Base-by-base conservation (phyloP, 2,888 invertebrate genomes). In the Xestia ashworthii region DNA sequence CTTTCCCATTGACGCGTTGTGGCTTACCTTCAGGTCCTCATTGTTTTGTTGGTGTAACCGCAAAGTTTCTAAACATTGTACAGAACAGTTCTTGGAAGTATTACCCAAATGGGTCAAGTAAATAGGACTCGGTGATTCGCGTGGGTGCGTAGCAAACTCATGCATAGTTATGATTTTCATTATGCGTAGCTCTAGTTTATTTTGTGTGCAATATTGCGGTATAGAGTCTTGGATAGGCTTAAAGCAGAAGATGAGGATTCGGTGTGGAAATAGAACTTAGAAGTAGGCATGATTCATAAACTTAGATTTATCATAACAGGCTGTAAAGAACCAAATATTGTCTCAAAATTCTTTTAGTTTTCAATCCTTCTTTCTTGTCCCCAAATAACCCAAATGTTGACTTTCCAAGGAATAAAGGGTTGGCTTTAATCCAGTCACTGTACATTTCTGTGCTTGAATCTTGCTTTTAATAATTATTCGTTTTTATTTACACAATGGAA, bases 1-100 rank as follows among this genome's bases (percentile, higher is more conserved):
- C 67, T 82, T 55, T 32, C 41, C 53, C 14, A 77, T 55, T 67
- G 53, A 38, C 48, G 46, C 22, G 14, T 16, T 58, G 41, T 16
- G 80, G 25, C 38, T 60, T 81, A 71, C 67, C 58, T 80, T 5
- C 5, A 22, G 25, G 65, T 22, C 41, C 62, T 38, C 38, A 76
- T 82, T 82, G 67, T 76, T 79, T 64, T 68, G 48, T 55, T 82
- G 41, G 67, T 64, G 46, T 25, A 77, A 64, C 62, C 41, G 46
- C 58, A 83, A 78, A 83, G 25, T 67, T 55, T 3, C 22, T 12
- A 62, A 68, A 64, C 12, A 76, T 68, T 67, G 11, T 75, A 67
- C 48, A 14, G 25, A 58, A 38, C 25, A 48, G 19, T 77, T 41
- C 55, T 64, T 67, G 5, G 46, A 53, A 64, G n/a, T 64, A 69